Evolutionary conservation across 92 coral and sea anemone species (phyloP), one percentile per base, ranked within the genome.

Genomic region (Montipora capitata): DNA sequence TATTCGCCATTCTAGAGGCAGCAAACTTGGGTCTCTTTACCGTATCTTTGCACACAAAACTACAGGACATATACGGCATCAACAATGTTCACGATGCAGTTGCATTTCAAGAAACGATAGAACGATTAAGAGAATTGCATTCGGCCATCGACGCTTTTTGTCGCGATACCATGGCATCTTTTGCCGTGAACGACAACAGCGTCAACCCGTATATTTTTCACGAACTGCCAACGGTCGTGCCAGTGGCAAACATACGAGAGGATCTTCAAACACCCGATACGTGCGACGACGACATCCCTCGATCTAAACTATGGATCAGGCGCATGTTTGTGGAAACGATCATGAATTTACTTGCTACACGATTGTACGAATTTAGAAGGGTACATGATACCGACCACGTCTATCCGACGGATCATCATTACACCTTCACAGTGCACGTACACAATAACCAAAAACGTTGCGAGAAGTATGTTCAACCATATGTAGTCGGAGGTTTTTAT

Each of bases 261-360:
- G 45, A 41, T 18, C 20, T 18, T 18, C 20, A 18, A 18, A 18
- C 20, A 18, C 20, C 20, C 20, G 0, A 18, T 18, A 18, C 38
- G 52, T 70, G 75, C 38, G 78, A 73, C 61, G 11, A 1, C 13
- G 40, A 18, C 12, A 18, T 27, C 38, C 38, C 57, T 27, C 35
- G 5, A 3, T 0, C 38, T 40, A 51, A 73, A 20, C 15, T 73
- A 39, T 73, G 9, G 40, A 73, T 3, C 5, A 44, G 59, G 59
- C 57, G 78, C 10, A 73, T 73, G 78, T 73, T 73, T 43, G 12
- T 73, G 52, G 78, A 73, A 41, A 73, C 78, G 58, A 58, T 73
- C 18, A 6, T n/a, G 39, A 73, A 73, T 27, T 44, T 73, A 38
- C 78, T 44, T 8, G 78, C 78, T 2, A 73, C 78, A 10, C 38